Evolutionary conservation across 2,888 invertebrate species (phyloP), one percentile per base, ranked within the genome.

Genomic region (Sminthurides aquaticus): DNA sequence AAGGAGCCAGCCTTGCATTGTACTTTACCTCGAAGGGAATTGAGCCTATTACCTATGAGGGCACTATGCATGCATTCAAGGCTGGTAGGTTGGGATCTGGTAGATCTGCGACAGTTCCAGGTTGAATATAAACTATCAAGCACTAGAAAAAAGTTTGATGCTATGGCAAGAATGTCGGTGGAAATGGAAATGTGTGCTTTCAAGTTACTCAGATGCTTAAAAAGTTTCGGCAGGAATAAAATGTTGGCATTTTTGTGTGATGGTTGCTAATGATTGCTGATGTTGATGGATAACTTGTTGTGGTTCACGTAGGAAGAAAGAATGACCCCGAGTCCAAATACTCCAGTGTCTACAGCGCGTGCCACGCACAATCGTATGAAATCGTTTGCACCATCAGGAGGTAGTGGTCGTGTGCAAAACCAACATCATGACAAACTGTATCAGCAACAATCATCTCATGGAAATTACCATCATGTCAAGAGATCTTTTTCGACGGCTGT

Each of bases 261-360:
- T n/a, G n/a, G n/a, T n/a, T n/a, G n/a, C n/a, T n/a, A n/a, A n/a
- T n/a, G n/a, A n/a, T n/a, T n/a, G n/a, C n/a, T n/a, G n/a, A n/a
- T n/a, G n/a, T n/a, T n/a, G n/a, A n/a, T n/a, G 43, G 43, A 5
- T 34, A 34, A 11, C 8, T 15, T 34, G 43, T 34, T 11, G n/a
- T n/a, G n/a, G 11, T 52, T 5, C 8, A 3, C 25, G 2, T 43
- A 52, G 52, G 49, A 60, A 52, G 52, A 26, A 28, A 49, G 25
- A 54, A 61, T 61, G 61, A 61, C 61, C n/a, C 61, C 61, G 29
- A 61, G 61, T 55, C 61, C 55, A 3, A 61, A 61, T 27, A 55
- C 29, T 28, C 55, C 55, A 24, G 61, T 34, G 5, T 5, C 55
- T 24, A 25, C 55, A 25, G 22, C 25, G 18, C 54, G 55, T 11